These are phyloP conservation scores for Trissolcus japonicus DNA, from an alignment of 2,888 invertebrate species.

Conservation along the genomic window DNA sequence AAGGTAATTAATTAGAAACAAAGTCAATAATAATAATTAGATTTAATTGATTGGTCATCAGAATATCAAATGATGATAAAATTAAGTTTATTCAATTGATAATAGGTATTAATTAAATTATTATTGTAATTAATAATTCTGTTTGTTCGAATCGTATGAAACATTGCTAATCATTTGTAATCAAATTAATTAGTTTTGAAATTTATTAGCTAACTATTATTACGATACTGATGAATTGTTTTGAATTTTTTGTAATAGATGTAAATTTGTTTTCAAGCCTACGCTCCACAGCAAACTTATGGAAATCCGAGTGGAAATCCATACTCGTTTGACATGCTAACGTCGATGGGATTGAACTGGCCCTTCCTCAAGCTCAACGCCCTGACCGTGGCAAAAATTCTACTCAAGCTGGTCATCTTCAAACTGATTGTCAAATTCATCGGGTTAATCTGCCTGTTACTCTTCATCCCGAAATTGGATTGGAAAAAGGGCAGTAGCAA, in stretches of 20 bases:
- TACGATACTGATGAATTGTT: too few relatives aligned
- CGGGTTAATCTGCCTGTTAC: constrained; percentile 84
- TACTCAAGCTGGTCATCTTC: constrained; percentile 86
- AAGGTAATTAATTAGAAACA: constrained; percentile 11
- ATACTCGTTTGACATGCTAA: constrained; percentile 69
- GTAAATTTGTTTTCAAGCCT: constrained; percentile 63
- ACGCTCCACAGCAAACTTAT: constrained; percentile 74
- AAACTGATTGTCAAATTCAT: constrained; percentile 89
- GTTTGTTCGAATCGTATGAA: too few relatives aligned
- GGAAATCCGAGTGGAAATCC: constrained; percentile 80
- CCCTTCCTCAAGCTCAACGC: constrained; percentile 83
- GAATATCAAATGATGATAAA: too few relatives aligned
- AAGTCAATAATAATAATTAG: neutral
- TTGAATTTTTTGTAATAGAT: too few relatives aligned
- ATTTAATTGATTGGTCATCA: neutral
- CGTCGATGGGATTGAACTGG: constrained; percentile 78
- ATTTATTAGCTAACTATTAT: too few relatives aligned
- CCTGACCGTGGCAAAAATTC: constrained; percentile 84
- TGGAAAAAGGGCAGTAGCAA: constrained; percentile 69
- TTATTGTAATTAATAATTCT: too few relatives aligned
- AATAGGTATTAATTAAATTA: too few relatives aligned
- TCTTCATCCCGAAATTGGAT: constrained; percentile 85
- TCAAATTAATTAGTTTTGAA: too few relatives aligned
- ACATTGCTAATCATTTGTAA: too few relatives aligned
- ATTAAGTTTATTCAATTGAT: too few relatives aligned